These are phyloP conservation scores for Otolemur crassicaudatus DNA, from an alignment of 2,797 vertebrate genomes.

Conservation along the genomic window DNA sequence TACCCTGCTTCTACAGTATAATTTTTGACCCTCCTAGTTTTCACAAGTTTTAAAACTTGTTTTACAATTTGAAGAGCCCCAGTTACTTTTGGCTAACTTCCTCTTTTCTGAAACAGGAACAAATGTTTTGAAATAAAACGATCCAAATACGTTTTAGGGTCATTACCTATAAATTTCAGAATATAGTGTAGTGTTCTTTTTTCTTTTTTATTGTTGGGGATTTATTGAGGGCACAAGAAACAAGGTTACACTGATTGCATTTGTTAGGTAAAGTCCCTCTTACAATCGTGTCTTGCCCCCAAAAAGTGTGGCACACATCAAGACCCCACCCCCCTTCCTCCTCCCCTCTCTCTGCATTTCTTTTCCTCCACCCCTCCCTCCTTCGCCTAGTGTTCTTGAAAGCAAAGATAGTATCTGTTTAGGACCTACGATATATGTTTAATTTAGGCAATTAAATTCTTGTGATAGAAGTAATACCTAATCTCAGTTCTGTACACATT, in stretches of 20 bases:
- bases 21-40: conserved; percentile 40
- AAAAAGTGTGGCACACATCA: too few relatives aligned
- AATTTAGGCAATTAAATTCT: conserved; percentile 27
- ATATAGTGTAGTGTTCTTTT: background rate
- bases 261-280: too few relatives aligned
- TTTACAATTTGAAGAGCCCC: conserved; percentile 39
- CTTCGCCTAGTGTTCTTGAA: background rate
- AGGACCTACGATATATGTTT: background rate
- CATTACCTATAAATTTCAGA: conserved; percentile 40
- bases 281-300: too few relatives aligned
- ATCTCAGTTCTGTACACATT: background rate
- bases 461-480: background rate
- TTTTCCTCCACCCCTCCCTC: too few relatives aligned
- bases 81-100: conserved; percentile 49
- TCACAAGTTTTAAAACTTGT: conserved; percentile 48
- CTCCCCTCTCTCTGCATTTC: too few relatives aligned
- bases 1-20: background rate
- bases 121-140: conserved; percentile 60
- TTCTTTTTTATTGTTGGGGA: too few relatives aligned
- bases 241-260: too few relatives aligned
- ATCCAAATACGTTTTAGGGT: conserved; percentile 40
- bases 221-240: too few relatives aligned
- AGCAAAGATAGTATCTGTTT: background rate
- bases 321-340: too few relatives aligned
- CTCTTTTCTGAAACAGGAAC: conserved; percentile 68